Evolutionary conservation across 2,797 vertebrate species (phyloP).

Genomic region (Numenius phaeopus): DNA sequence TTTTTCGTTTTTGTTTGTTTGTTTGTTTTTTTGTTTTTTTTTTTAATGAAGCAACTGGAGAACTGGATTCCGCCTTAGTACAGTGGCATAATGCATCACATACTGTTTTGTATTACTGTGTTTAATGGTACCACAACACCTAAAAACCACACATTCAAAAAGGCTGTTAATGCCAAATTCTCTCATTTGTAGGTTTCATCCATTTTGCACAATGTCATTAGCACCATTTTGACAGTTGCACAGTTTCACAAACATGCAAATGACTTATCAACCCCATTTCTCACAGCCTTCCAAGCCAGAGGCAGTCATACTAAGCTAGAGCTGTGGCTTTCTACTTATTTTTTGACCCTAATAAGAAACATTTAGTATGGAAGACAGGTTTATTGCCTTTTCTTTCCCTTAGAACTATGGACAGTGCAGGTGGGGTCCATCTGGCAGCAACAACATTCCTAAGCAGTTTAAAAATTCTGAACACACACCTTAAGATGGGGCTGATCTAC

Average conservation of each 20-base stretch:
- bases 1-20: neutral
- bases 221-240: neutral
- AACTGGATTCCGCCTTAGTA: neutral
- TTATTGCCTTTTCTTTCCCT: neutral
- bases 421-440: neutral
- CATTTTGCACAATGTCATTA: neutral
- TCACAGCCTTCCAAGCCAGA: neutral
- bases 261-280: neutral
- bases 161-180: neutral
- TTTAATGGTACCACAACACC: neutral
- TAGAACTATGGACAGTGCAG: neutral
- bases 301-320: neutral
- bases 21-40: neutral
- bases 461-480: neutral
- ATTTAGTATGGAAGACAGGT: neutral
- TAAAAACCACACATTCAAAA: neutral
- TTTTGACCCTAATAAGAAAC: neutral
- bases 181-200: neutral
- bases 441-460: neutral
- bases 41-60: neutral
- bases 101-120: neutral
- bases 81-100: neutral
- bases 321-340: neutral
- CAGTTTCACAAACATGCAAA: neutral
- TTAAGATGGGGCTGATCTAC: neutral